Percentiles rank a stretch among this genome's conserved stretches.
These are phyloP conservation scores for Xestia xanthographa DNA, from an alignment of 2,888 invertebrate species.

Conservation along the genomic window DNA sequence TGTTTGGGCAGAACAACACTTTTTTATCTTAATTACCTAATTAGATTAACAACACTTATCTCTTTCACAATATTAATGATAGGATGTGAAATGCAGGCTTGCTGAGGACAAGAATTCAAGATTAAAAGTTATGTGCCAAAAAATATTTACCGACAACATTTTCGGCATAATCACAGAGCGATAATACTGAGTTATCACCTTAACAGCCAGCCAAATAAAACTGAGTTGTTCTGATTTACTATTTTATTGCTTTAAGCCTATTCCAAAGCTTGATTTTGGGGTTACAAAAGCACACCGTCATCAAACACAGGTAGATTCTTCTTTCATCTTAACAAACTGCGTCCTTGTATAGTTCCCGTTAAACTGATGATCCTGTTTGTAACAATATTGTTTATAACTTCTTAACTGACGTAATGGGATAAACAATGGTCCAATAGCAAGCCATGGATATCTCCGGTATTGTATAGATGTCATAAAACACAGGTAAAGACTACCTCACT, in stretches of 20 bases:
- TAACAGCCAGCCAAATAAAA: conserved; percentile 35
- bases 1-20: neutral
- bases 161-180: conserved; percentile 19
- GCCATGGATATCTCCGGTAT: conserved; percentile 74
- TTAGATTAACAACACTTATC: conserved; percentile 6
- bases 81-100: neutral
- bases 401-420: conserved; percentile 87
- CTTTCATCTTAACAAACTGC: conserved; percentile 68
- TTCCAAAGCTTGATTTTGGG: conserved; percentile 41
- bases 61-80: conserved; percentile 5
- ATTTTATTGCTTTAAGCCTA: conserved; percentile 48
- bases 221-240: conserved; percentile 48
- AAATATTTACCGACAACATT: conserved; percentile 4
- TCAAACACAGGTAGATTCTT: conserved; percentile 76
- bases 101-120: neutral
- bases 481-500: conserved; percentile 88
- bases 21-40: conserved; percentile 16
- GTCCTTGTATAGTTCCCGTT: conserved; percentile 81
- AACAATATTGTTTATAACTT: conserved; percentile 79
- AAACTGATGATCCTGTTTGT: conserved; percentile 85
- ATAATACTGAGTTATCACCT: conserved; percentile 14
- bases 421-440: conserved; percentile 78
- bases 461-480: conserved; percentile 82
- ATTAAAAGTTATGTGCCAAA: conserved; percentile 4
- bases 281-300: conserved; percentile 59